These are phyloP conservation scores for Apogon hyalosoma DNA, from an alignment of 2,797 vertebrate genomes.

Conservation along the genomic window DNA sequence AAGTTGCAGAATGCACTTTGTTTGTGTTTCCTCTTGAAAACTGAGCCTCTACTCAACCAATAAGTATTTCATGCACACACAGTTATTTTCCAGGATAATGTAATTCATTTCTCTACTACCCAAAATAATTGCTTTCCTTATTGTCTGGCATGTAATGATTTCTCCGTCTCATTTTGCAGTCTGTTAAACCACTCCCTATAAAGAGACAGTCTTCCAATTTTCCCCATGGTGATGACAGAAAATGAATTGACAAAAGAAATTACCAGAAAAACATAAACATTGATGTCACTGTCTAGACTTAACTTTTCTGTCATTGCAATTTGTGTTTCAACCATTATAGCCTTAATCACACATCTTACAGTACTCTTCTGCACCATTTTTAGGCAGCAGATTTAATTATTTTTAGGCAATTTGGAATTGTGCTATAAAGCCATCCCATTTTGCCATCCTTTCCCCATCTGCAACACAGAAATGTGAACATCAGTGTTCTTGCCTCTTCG, in stretches of 20 bases:
- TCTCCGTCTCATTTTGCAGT: slow-evolving; percentile 37
- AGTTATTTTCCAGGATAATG: slow-evolving; percentile 39
- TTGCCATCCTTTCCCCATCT: neutral
- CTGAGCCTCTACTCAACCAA: neutral
- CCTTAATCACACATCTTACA: slow-evolving; percentile 10
- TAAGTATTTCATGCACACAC: slow-evolving; percentile 11
- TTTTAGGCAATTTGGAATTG: neutral
- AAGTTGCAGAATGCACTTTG: slow-evolving; percentile 1
- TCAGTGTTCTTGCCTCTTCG: neutral
- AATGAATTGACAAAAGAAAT: slow-evolving; percentile 26
- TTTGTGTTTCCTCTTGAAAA: slow-evolving; percentile 20
- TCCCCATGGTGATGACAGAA: neutral
- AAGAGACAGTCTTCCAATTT: slow-evolving; percentile 10
- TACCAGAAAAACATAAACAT: slow-evolving; percentile 17
- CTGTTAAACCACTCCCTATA: slow-evolving; percentile 23
- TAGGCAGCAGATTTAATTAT: neutral
- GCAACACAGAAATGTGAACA: slow-evolving; percentile 7
- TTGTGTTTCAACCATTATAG: slow-evolving; percentile 7
- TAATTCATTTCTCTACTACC: slow-evolving; percentile 17
- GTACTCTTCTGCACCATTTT: neutral
- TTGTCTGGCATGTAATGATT: slow-evolving; percentile 52
- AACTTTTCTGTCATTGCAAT: slow-evolving; percentile 28
- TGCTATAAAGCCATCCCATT: neutral
- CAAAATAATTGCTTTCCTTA: slow-evolving; percentile 55
- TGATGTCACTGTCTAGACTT: slow-evolving; percentile 10